phyloP scores from a whole-genome alignment of 2,888 invertebrate genomes.

The Rhogogaster chlorosoma region DNA sequence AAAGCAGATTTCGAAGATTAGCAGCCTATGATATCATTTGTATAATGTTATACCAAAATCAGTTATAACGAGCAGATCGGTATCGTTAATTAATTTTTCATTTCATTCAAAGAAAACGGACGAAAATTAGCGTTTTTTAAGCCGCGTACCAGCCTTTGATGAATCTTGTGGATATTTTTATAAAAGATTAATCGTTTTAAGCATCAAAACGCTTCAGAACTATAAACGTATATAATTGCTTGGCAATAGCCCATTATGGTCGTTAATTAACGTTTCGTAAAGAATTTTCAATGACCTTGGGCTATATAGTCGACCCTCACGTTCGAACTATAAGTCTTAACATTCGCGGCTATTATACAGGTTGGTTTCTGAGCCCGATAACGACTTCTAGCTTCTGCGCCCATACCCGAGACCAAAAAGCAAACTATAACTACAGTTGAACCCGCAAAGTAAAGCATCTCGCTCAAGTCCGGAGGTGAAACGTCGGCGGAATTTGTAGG shows the following conservation, averaged over 20 bases:
- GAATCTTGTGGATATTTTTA: background rate
- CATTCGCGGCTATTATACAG: slow-evolving; percentile 17
- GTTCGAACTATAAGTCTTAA: slow-evolving; percentile 18
- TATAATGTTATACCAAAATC: background rate
- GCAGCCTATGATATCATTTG: too few relatives aligned
- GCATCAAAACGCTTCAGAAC: background rate
- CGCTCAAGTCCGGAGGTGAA: background rate
- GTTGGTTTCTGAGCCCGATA: slow-evolving; percentile 1
- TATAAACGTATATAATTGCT: background rate
- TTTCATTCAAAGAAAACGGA: background rate
- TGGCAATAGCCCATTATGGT: background rate
- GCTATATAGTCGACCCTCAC: background rate
- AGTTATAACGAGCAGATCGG: too few relatives aligned
- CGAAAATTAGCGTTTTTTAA: background rate
- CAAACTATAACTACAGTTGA: background rate
- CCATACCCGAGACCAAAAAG: background rate
- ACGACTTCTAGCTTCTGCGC: slow-evolving; percentile 14
- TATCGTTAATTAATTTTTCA: background rate
- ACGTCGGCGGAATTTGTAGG: background rate
- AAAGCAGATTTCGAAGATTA: too few relatives aligned
- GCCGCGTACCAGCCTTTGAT: background rate
- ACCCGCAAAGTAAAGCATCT: background rate
- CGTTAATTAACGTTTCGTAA: background rate
- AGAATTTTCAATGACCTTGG: background rate
- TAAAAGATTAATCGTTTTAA: background rate